phyloP scores from a whole-genome alignment of 2,797 vertebrate species.

The Cynopterus sphinx region DNA sequence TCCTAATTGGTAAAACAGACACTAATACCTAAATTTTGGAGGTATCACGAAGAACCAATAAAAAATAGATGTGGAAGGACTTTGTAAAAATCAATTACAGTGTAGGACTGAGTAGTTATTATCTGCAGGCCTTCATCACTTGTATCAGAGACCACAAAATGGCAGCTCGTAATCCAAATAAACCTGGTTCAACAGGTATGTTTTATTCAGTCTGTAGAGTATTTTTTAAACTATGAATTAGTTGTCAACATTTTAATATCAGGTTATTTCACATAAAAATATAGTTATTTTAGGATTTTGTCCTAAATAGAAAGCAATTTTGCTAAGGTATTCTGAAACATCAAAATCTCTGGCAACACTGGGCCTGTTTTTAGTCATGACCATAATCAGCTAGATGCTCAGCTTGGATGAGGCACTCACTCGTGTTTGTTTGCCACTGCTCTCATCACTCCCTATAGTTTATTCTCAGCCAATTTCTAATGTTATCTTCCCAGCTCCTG shows the following conservation, averaged over 20 bases:
- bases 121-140: neutral
- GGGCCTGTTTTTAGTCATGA: neutral
- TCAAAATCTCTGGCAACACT: neutral
- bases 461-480: neutral
- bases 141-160: neutral
- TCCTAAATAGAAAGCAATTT: neutral
- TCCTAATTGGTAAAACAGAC: neutral
- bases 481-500: neutral
- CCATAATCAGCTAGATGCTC: neutral
- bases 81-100: constrained; percentile 27
- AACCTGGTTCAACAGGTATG: neutral
- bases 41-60: neutral
- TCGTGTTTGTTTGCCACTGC: neutral
- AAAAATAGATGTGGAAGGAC: neutral
- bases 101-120: neutral
- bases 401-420: neutral
- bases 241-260: neutral
- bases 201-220: neutral
- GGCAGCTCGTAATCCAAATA: neutral
- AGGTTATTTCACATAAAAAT: constrained; percentile 29
- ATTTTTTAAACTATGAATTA: constrained; percentile 26
- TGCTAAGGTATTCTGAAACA: constrained; percentile 18
- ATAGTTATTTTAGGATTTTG: neutral
- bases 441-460: neutral
- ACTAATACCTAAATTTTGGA: neutral